Base-by-base conservation (phyloP, 2,113 vertebrate species). In the Entomyzon cyanotis region DNA sequence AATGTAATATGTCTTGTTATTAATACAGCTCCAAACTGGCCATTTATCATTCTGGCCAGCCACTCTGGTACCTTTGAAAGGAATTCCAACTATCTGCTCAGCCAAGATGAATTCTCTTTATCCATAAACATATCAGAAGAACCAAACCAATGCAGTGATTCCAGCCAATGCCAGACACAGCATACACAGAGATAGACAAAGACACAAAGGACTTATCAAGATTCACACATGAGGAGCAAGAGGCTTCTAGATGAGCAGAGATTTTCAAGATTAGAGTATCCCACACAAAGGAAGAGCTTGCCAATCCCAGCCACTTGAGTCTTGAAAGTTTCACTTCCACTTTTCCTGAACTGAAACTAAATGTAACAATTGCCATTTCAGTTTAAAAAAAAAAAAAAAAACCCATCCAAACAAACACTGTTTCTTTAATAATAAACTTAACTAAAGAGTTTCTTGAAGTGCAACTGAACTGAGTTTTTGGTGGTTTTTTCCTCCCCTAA, bases 401-500 rank as follows among this genome's bases (percentile, higher is more conserved):
- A 0, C 3, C 8, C 47, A 30, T n/a, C 23, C 12, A 31, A 68
- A n/a, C 14, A 55, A 71, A 21, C 16, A 37, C 23, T 46, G 7
- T 42, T 47, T 69, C 41, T 8, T 24, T 44, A 23, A 10, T 39
- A 58, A 55, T 22, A 55, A 74, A 53, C 6, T 24, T 22, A 63
- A 39, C 25, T 60, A 44, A 65, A 70, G 55, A 20, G 44, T 39
- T 83, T 64, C 52, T 75, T 46, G 42, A 62, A 73, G 18, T 0
- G 1, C 7, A 33, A 39, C 23, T 85, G 37, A 84, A 65, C 30
- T 23, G 24, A 79, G 39, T 8, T 8, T 77, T 33, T 47, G 23
- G 21, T 35, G 21, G 4, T 1, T 1, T 6, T 52, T 9, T 13
- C 4, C 0, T 1, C 1, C 13, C 1, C 6, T 33, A 49, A 82